phyloP scores from a whole-genome alignment of 2,113 vertebrate genomes.

The Hoplias malabaricus region DNA sequence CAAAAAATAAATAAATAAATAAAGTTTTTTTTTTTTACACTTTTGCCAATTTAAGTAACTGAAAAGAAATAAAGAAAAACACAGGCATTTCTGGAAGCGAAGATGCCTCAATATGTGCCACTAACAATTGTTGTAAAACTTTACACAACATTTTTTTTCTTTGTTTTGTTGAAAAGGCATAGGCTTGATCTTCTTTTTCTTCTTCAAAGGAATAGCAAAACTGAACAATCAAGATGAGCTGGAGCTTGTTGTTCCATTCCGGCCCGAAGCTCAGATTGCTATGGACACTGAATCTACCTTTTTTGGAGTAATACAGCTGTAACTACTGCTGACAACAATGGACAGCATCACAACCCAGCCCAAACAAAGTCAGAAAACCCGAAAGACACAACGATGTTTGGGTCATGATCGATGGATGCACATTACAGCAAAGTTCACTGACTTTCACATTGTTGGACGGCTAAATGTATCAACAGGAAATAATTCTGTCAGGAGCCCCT shows the following conservation, averaged over 20 bases:
- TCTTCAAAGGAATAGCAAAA: conserved; percentile 45
- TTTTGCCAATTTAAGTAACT: background rate
- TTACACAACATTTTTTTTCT: background rate
- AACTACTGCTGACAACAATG: conserved; percentile 40
- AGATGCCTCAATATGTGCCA: background rate
- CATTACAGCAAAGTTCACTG: background rate
- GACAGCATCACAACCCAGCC: background rate
- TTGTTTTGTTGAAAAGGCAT: background rate
- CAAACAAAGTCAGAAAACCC: background rate
- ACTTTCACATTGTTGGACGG: background rate
- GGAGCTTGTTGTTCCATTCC: conserved; percentile 54
- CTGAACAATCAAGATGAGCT: conserved; percentile 62
- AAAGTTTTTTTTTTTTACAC: background rate
- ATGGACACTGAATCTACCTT: conserved; percentile 60
- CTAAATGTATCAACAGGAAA: background rate
- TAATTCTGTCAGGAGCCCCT: background rate
- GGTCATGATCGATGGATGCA: too few species aligned
- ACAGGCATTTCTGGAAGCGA: background rate
- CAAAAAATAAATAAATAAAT: background rate
- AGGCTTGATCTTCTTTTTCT: background rate
- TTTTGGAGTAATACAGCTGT: conserved; percentile 67
- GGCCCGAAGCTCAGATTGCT: conserved; percentile 55
- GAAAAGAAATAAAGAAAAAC: background rate
- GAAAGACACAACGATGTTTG: background rate
- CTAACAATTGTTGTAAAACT: background rate